phyloP scores from a whole-genome alignment of 2,797 vertebrate species.

The Microctenopoma steveboyesi region DNA sequence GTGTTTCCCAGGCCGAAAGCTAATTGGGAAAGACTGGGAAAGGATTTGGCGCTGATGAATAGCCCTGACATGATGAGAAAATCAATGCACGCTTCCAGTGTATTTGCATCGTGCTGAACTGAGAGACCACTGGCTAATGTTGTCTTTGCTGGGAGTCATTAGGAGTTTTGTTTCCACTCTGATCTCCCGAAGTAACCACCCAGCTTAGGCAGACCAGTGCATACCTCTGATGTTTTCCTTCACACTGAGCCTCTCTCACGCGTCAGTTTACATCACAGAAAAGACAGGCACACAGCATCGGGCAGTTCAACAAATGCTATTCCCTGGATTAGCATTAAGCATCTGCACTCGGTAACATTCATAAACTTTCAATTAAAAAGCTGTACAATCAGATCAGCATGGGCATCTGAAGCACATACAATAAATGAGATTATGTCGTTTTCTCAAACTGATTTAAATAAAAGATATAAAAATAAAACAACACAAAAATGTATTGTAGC shows the following conservation, averaged over 20 bases:
- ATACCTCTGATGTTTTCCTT: neutral
- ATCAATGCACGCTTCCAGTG: constrained; percentile 78
- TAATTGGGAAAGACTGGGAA: constrained; percentile 84
- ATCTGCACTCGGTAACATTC: neutral
- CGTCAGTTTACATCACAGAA: neutral
- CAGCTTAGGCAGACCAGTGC: neutral
- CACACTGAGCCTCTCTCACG: no score
- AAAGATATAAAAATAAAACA: no score
- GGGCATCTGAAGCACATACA: no score
- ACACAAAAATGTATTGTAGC: no score
- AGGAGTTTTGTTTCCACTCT: constrained; percentile 66
- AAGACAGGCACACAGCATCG: neutral
- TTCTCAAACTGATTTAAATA: no score
- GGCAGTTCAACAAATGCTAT: no score
- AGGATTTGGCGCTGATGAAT: constrained; percentile 76
- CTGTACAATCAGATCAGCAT: neutral
- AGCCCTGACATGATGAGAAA: constrained; percentile 80
- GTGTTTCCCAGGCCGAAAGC: constrained; percentile 77
- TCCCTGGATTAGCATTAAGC: neutral
- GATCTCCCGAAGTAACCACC: constrained; percentile 55
- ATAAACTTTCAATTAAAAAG: neutral
- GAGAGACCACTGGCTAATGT: constrained; percentile 63
- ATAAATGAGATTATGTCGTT: no score
- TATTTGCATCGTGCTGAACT: constrained; percentile 67
- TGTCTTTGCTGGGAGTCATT: constrained; percentile 69